Evolutionary conservation across 1,140 invertebrate species (phyloP), one percentile per base, ranked within the genome.

Genomic region (Drosophila bipectinata): DNA sequence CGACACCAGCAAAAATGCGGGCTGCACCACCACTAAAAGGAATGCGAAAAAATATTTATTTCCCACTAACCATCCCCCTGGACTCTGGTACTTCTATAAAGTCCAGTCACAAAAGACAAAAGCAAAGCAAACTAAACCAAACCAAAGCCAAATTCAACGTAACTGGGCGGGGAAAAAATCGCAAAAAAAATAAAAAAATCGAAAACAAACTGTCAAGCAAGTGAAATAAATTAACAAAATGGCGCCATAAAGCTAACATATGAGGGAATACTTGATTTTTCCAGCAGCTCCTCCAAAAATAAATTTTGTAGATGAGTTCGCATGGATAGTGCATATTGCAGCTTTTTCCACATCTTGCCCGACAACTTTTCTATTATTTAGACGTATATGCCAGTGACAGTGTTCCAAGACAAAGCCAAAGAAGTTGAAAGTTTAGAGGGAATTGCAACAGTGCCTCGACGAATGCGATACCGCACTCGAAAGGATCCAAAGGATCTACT

Each of bases 151-250:
- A 75, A 75, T 60, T 57, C 72, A 58, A 58, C 47, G 62, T 28
- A 67, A 59, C 81, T 62, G 34, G 60, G 72, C 51, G 57, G 34
- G 55, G 53, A 24, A 77, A 61, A 39, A 59, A 18, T 18, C 18
- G 1, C 18, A 63, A 51, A 61, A 48, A 57, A 44, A 44, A 44
- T 45, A 37, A 75, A 72, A 72, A 72, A 68, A 73, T 72, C 63
- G 56, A 72, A 88, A 87, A 64, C 71, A 87, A 89, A 88, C 83
- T 88, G 83, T 88, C 83, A 88, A 79, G 79, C 76, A 88, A 88
- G 83, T 83, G 84, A 88, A 77, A 88, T 88, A 88, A 88, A 88
- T 88, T 88, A 88, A 88, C 79, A 82, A 88, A 88, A 88, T 88
- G 76, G 83, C 68, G 77, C 79, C 76, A 83, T 88, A 88, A 88